Conservation (phyloP, 2,888 invertebrate genomes). For the Synergus japonicus region DNA sequence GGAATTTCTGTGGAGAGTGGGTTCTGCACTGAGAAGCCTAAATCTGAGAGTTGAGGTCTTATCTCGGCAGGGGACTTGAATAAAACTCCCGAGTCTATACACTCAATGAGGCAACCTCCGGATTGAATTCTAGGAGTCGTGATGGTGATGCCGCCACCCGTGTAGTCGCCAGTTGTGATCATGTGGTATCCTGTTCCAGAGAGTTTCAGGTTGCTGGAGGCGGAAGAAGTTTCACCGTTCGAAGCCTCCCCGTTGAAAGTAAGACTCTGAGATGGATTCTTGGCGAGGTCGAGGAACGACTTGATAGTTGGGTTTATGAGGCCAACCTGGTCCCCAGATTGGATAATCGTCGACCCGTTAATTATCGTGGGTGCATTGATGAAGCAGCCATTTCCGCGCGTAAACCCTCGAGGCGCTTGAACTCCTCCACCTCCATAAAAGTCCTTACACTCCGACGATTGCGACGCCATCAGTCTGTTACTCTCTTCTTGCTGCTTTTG, state of each 20-base stretch:
- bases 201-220: slow-evolving; percentile 9
- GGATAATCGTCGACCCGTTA: slow-evolving; percentile 64
- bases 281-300: slow-evolving; percentile 44
- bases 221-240: background rate
- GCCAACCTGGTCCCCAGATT: slow-evolving; percentile 43
- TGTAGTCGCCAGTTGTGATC: slow-evolving; percentile 64
- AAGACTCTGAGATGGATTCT: background rate
- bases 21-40: slow-evolving; percentile 60
- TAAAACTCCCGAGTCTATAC: slow-evolving; percentile 57
- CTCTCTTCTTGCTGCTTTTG: slow-evolving; percentile 42
- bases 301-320: slow-evolving; percentile 43
- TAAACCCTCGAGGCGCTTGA: slow-evolving; percentile 63
- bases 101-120: slow-evolving; percentile 64
- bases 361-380: slow-evolving; percentile 69
- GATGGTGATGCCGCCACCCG: slow-evolving; percentile 67
- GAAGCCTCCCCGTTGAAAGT: background rate
- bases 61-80: slow-evolving; percentile 66
- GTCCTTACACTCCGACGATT: slow-evolving; percentile 53
- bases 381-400: slow-evolving; percentile 64
- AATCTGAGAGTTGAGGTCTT: slow-evolving; percentile 62
- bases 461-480: slow-evolving; percentile 30
- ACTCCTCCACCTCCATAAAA: slow-evolving; percentile 59
- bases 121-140: slow-evolving; percentile 65
- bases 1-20: slow-evolving; percentile 51
- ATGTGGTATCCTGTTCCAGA: slow-evolving; percentile 53